Evolutionary conservation across 2,797 vertebrate genomes (phyloP).

Genomic region (Enteromius radiatus): DNA sequence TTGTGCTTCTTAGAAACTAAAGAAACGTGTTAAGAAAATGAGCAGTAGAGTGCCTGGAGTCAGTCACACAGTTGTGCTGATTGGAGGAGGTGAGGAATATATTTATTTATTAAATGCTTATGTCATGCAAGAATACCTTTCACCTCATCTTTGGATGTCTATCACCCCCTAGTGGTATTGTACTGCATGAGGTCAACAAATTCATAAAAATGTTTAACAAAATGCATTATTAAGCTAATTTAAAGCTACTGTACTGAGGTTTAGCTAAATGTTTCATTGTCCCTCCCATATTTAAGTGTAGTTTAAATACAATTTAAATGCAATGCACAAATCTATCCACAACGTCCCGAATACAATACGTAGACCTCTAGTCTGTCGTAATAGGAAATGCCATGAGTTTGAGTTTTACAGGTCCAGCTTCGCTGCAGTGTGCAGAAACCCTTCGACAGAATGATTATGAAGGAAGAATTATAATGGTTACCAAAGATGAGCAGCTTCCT

Average conservation of each 20-base stretch:
- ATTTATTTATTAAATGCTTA: neutral
- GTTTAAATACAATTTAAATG: neutral
- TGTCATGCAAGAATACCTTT: neutral
- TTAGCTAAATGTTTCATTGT: neutral
- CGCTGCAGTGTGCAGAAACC: conserved; percentile 86
- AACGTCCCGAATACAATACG: neutral
- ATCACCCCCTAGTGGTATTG: neutral
- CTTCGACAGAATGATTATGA: conserved; percentile 86
- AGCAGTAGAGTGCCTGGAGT: conserved; percentile 62
- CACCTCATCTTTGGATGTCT: neutral
- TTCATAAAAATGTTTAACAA: conserved; percentile 7
- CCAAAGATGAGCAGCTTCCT: conserved; percentile 80
- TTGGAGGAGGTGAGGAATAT: conserved; percentile 79
- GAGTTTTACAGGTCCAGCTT: conserved; percentile 80
- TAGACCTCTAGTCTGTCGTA: neutral
- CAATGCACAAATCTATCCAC: neutral
- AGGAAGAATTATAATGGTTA: conserved; percentile 84
- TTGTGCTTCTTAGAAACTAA: conserved; percentile 62
- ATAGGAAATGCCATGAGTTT: neutral
- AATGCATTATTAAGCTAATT: neutral
- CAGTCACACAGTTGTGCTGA: conserved; percentile 73
- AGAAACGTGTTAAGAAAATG: conserved; percentile 79
- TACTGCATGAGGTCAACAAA: neutral
- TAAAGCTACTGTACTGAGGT: neutral
- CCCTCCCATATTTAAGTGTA: neutral